These are phyloP conservation scores for Leiothrix lutea DNA, from an alignment of 2,113 vertebrate genomes.

Conservation along the genomic window DNA sequence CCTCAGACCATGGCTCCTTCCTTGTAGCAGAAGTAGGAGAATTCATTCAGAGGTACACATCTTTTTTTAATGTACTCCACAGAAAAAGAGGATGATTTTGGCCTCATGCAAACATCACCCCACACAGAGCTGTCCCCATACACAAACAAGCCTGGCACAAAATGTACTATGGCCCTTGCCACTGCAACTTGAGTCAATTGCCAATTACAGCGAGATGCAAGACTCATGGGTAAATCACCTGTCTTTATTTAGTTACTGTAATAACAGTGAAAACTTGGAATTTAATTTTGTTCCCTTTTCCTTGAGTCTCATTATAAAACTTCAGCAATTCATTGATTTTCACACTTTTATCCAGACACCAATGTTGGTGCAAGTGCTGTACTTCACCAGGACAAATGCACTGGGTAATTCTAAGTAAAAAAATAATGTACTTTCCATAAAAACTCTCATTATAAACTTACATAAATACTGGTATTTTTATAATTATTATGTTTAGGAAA, in stretches of 20 bases:
- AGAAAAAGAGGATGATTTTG: background rate
- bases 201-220: background rate
- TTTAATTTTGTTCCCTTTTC: background rate
- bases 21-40: background rate
- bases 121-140: background rate
- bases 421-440: background rate
- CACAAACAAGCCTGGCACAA: background rate
- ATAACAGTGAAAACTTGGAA: background rate
- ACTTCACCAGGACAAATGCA: background rate
- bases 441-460: background rate
- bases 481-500: background rate
- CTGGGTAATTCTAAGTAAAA: background rate
- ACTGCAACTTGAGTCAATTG: background rate
- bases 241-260: background rate
- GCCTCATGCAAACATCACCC: background rate
- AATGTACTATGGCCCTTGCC: background rate
- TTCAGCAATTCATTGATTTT: background rate
- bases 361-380: background rate
- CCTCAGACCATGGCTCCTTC: background rate
- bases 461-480: background rate
- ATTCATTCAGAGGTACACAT: rapidly evolving
- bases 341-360: background rate
- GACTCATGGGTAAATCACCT: rapidly evolving
- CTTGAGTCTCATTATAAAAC: background rate
- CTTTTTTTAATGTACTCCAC: background rate